A percentile compares a stretch with the other conserved stretches of the same genome.
phyloP scores from a whole-genome alignment of 2,797 vertebrate species.

The Falco columbarius region DNA sequence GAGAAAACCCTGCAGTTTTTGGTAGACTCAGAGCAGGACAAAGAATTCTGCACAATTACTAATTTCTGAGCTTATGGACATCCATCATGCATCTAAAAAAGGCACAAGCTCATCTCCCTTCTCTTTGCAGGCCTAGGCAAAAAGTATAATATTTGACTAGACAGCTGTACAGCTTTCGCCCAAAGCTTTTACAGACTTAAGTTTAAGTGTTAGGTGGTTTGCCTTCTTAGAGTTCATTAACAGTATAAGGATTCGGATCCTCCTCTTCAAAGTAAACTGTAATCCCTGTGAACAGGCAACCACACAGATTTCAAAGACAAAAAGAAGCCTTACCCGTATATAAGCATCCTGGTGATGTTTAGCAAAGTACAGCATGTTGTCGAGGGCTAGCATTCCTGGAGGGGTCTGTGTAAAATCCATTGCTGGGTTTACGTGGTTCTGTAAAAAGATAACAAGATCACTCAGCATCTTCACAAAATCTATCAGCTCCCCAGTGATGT shows the following conservation, averaged over 20 bases:
- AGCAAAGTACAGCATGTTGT: constrained; percentile 98
- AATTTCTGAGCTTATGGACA: neutral
- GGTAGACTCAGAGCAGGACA: neutral
- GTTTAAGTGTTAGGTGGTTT: neutral
- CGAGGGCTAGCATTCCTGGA: constrained; percentile 96
- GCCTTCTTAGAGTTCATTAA: neutral
- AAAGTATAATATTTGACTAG: neutral
- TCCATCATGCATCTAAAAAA: neutral
- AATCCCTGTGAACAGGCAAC: neutral
- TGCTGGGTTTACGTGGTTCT: constrained; percentile 99
- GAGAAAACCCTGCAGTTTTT: neutral
- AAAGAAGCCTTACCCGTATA: constrained; percentile 86
- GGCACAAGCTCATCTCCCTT: neutral
- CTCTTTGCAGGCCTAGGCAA: neutral
- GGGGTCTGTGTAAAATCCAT: constrained; percentile 99
- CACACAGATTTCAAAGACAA: neutral
- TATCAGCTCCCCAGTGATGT: neutral
- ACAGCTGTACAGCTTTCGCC: neutral
- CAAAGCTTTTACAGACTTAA: neutral
- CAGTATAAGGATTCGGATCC: neutral
- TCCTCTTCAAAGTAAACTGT: neutral
- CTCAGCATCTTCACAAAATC: neutral
- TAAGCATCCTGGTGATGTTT: constrained; percentile 95
- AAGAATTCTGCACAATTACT: neutral
- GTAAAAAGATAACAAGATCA: neutral